Percentiles rank a stretch among this genome's conserved stretches.
Evolutionary conservation across 2,113 vertebrate genomes (phyloP).

Genomic region (Lynx canadensis): DNA sequence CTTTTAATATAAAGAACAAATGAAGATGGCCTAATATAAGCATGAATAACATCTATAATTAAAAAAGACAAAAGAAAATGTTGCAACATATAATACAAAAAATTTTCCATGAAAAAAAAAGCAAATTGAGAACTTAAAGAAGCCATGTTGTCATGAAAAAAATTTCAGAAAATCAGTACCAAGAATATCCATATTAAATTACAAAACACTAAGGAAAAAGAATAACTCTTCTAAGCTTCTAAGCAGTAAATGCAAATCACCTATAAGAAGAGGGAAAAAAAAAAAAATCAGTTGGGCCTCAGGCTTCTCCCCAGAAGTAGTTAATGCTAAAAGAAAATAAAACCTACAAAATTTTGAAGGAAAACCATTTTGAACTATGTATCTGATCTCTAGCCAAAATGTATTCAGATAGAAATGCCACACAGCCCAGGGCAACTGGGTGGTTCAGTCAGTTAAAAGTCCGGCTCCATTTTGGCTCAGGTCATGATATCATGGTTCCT

Average conservation of each 20-base stretch:
- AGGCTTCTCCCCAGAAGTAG: background rate
- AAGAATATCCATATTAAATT: background rate
- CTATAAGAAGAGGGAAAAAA: background rate
- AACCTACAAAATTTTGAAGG: background rate
- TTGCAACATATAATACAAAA: background rate
- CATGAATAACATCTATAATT: background rate
- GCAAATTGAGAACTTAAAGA: background rate
- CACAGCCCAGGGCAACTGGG: no score
- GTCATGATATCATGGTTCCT: no score
- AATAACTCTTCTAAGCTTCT: background rate
- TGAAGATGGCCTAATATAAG: background rate
- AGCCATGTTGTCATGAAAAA: background rate
- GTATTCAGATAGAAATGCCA: background rate
- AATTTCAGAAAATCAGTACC: background rate
- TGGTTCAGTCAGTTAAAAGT: no score
- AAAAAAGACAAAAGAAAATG: slow-evolving; percentile 5
- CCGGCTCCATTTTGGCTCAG: no score
- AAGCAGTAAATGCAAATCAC: background rate
- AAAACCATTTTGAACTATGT: background rate
- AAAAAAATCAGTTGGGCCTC: background rate
- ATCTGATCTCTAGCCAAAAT: background rate
- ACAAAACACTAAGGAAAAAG: background rate
- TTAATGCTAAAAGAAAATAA: background rate
- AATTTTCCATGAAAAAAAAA: background rate
- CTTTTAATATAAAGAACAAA: background rate